These are phyloP conservation scores for Platerodrilus igneus DNA, from an alignment of 2,888 invertebrate genomes.

Conservation along the genomic window DNA sequence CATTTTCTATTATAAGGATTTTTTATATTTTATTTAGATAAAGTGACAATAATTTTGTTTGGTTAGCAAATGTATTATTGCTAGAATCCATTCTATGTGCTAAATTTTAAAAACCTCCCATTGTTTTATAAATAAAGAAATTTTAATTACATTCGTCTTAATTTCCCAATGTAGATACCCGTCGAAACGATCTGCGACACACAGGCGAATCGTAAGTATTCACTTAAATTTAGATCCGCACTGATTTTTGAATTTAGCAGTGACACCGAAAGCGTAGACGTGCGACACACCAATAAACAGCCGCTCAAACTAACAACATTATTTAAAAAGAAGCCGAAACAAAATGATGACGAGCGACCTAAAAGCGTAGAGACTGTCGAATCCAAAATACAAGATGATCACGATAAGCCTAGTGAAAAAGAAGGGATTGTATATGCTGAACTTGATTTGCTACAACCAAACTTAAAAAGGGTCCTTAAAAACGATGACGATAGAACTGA, in stretches of 20 bases:
- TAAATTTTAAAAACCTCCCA: no score
- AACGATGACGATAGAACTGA: constrained; percentile 63
- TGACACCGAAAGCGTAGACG: constrained; percentile 64
- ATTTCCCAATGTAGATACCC: constrained; percentile 5
- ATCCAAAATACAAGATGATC: constrained; percentile 17
- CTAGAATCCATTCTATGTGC: no score
- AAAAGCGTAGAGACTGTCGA: constrained; percentile 15
- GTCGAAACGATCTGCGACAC: constrained; percentile 7
- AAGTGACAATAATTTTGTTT: no score
- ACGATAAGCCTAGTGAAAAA: constrained; percentile 19
- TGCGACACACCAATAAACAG: constrained; percentile 37
- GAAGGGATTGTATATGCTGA: constrained; percentile 68
- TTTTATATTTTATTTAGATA: no score
- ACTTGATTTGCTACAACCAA: constrained; percentile 56
- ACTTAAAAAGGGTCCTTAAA: constrained; percentile 44
- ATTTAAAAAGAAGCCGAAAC: constrained; percentile 40
- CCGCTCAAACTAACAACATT: constrained; percentile 36
- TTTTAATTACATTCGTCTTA: constrained; percentile 12
- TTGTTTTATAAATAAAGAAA: constrained; percentile 47
- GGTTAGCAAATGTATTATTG: no score
- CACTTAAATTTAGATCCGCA: not conserved
- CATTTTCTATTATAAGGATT: no score
- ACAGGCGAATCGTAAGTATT: constrained; percentile 44
- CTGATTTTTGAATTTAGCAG: constrained; percentile 49
- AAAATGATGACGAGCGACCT: constrained; percentile 22